Evolutionary conservation across 2,113 vertebrate genomes (phyloP).

Genomic region (Syngnathus typhle): DNA sequence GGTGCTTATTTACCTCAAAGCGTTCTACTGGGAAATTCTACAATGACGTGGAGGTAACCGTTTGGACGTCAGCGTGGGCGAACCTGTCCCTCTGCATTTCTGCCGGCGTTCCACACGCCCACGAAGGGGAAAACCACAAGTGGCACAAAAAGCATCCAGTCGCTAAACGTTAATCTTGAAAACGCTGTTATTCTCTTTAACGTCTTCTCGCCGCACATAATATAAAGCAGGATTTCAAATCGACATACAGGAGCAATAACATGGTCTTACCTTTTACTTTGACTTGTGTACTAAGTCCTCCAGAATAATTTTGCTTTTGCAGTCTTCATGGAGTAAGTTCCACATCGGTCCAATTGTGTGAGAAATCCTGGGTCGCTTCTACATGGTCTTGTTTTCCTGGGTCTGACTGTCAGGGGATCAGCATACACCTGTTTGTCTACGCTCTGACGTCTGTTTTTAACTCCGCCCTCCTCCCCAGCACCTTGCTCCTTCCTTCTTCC

Average conservation of each 20-base stretch:
- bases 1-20: not conserved
- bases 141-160: not conserved
- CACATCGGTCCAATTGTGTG: constrained; percentile 5
- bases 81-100: constrained; percentile 68
- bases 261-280: constrained; percentile 33
- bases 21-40: not conserved
- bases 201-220: not conserved
- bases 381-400: constrained; percentile 39
- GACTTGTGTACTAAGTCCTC: constrained; percentile 11
- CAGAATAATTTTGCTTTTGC: constrained; percentile 12
- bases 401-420: constrained; percentile 31
- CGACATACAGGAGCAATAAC: not conserved
- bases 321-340: constrained; percentile 20
- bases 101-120: constrained; percentile 15
- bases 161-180: not conserved
- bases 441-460: constrained; percentile 35
- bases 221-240: not conserved
- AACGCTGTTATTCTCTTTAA: not conserved
- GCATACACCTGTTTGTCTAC: constrained; percentile 45
- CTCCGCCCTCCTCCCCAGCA: constrained; percentile 55
- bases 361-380: constrained; percentile 20
- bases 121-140: constrained; percentile 22
- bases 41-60: constrained; percentile 2
- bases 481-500: constrained; percentile 21
- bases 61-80: constrained; percentile 14